Percentiles rank a stretch among this genome's conserved stretches.
Evolutionary conservation across 2,797 vertebrate genomes (phyloP).

Genomic region (Coilia nasus): DNA sequence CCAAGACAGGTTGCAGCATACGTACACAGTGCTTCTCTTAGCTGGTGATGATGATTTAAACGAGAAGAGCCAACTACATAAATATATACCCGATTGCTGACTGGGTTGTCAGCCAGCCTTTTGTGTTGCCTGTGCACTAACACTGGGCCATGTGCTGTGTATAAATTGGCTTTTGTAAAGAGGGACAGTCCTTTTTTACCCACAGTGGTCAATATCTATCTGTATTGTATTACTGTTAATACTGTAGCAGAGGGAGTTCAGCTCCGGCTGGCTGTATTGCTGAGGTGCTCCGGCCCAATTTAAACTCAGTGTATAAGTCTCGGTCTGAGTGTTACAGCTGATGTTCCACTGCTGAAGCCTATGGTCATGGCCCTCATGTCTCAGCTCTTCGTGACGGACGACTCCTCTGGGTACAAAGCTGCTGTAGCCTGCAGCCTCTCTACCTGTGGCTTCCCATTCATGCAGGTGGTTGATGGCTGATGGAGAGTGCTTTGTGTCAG

Average conservation of each 20-base stretch:
- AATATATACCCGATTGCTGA: not conserved
- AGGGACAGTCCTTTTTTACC: too few relatives aligned
- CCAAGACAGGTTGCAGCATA: too few relatives aligned
- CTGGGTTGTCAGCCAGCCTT: not conserved
- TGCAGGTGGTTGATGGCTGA: not conserved
- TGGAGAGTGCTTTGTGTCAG: not conserved
- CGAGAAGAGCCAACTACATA: too few relatives aligned
- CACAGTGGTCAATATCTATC: too few relatives aligned
- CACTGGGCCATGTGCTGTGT: too few relatives aligned
- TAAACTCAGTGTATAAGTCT: not conserved
- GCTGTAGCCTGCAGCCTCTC: not conserved
- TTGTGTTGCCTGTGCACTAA: too few relatives aligned
- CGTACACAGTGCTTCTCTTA: not conserved
- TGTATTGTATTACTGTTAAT: too few relatives aligned
- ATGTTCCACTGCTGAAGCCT: not conserved
- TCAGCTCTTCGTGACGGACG: not conserved
- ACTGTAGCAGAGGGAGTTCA: too few relatives aligned
- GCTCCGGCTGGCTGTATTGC: too few relatives aligned
- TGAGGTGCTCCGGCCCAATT: too few relatives aligned
- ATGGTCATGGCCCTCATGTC: not conserved
- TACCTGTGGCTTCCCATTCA: not conserved
- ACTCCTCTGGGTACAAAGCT: not conserved
- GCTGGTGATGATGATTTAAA: not conserved
- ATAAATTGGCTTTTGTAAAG: too few relatives aligned
- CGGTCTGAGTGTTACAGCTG: not conserved